A percentile compares a stretch with the other conserved stretches of the same genome.
Evolutionary conservation across 2,888 invertebrate species (phyloP).

Genomic region (Candidula unifasciata): DNA sequence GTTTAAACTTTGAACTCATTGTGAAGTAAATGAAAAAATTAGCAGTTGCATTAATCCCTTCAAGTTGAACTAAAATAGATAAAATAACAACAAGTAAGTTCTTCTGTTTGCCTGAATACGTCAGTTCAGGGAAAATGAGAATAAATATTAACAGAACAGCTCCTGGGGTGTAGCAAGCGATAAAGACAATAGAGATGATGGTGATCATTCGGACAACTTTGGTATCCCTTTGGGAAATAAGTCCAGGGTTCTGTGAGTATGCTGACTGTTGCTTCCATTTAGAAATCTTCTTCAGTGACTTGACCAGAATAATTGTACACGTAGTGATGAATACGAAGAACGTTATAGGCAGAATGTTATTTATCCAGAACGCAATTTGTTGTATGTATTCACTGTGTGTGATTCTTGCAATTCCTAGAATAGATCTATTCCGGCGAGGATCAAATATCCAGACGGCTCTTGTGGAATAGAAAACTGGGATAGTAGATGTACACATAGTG

Average conservation of each 20-base stretch:
- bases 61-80: neutral
- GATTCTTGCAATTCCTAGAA: neutral
- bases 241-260: neutral
- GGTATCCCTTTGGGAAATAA: neutral
- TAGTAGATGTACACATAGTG: neutral
- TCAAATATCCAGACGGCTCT: slow-evolving; percentile 17
- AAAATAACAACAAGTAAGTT: neutral
- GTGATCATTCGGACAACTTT: slow-evolving; percentile 7
- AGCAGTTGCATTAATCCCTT: slow-evolving; percentile 10
- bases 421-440: neutral
- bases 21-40: slow-evolving; percentile 26
- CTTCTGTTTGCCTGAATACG: neutral
- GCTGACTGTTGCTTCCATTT: slow-evolving; percentile 28
- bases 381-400: neutral
- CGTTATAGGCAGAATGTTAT: slow-evolving; percentile 6
- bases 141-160: neutral
- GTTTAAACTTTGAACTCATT: slow-evolving; percentile 29
- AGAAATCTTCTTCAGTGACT: neutral
- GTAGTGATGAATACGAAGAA: neutral
- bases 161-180: slow-evolving; percentile 9
- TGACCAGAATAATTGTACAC: neutral
- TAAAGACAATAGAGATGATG: slow-evolving; percentile 10
- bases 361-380: neutral
- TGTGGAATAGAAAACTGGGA: neutral
- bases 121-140: neutral